Evolutionary conservation across 1,140 invertebrate genomes (phyloP), one percentile per base, ranked within the genome.

Genomic region (Zaprionus tsacasi): DNA sequence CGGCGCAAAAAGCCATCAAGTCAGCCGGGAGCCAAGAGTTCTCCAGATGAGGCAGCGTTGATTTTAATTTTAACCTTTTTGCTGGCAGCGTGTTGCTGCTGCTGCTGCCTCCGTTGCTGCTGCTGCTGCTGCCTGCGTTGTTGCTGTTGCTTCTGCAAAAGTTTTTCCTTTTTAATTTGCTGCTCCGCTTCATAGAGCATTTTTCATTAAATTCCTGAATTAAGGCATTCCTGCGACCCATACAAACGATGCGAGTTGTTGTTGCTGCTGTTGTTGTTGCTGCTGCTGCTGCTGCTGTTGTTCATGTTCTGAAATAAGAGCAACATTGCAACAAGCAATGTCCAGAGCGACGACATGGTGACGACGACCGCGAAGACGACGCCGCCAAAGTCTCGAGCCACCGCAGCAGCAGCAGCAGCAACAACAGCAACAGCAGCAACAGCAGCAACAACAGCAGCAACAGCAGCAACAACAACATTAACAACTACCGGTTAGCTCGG

Each of bases 131-230:
- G 81, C 36, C 55, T 48, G 60, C 15, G 50, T n/a, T 58, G 17
- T n/a, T 61, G 72, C 54, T 71, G 72, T 12, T 83, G 72, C 78
- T 86, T 78, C 25, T 79, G 81, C 75, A 58, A 71, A 71, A 70
- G 69, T 82, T 86, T 78, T 79, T 76, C 78, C 65, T 69, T 81
- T 86, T 88, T 87, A 88, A 88, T 86, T 87, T 85, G 78, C 81
- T 74, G 70, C 78, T 81, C 56, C 81, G 85, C 85, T 88, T 88
- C 85, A 89, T 88, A 89, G 85, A 88, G 85, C 85, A 88, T 88
- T 88, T 88, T 88, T 88, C 85, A 88, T 88, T 88, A 88, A 88
- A 88, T 88, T 88, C 85, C 85, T 88, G 85, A 89, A 89, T 88
- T 88, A 89, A 89, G 80, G 80, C 85, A 89, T 89, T 89, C 85